Base-by-base conservation (phyloP, 1,140 invertebrate species). In the Polypedilum vanderplanki region DNA sequence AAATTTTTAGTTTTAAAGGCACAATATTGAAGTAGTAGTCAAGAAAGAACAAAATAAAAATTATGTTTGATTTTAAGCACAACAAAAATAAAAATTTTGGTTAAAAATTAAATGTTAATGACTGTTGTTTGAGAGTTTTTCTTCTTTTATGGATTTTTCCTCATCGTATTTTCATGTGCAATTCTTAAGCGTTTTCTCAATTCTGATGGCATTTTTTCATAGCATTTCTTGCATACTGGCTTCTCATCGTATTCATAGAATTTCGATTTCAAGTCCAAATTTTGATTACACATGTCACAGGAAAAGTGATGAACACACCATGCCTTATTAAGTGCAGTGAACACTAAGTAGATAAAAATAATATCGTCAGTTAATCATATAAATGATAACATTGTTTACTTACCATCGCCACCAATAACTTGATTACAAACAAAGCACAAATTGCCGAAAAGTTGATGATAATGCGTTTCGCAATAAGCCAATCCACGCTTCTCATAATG, bases 301-400 rank as follows among this genome's bases (percentile, higher is more conserved):
- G 96, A 93, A 84, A 99, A 99, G 83, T 99, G 98, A 83, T 98
- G 92, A 24, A 97, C 93, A 84, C 98, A 99, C 97, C 97, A 99
- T n/a, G 96, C 95, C 85, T 99, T 99, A 83, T 99, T 98, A 78
- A 99, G 85, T 57, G 98, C 97, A 77, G 94, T 97, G 83, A 99
- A 98, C 41, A 98, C 97, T 98, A n/a, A n/a, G n/a, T n/a, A 83
- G n/a, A 87, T 80, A 75, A 76, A 57, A 75, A 77, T 75, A 76
- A 76, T 73, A 77, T 75, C 67, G 64, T 24, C 46, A 40, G 76
- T 40, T 64, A 57, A 70, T 70, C 7, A 20, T 70, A 33, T 1
- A 5, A 33, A 1, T 70, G 65, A 20, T 22, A 70, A 8, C 65
- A 70, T 18, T 20, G 5, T 20, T 70, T 76, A 85, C 86, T 86